Base-by-base conservation (phyloP, 2,113 vertebrate genomes). In the Atherinomorus stipes region DNA sequence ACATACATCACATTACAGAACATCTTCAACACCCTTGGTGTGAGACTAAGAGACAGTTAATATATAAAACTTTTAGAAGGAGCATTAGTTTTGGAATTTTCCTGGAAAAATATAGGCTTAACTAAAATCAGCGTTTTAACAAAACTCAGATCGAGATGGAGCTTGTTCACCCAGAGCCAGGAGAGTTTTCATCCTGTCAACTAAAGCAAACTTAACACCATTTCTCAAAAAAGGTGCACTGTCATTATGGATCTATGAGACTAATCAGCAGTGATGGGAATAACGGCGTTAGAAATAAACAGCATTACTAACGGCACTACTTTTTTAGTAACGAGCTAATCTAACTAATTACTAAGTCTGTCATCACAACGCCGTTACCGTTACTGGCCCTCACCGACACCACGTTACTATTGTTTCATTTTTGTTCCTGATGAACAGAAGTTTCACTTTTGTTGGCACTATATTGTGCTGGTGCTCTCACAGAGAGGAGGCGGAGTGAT, bases 141-240 rank as follows among this genome's bases (percentile, higher is more conserved):
- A 72, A 83, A 75, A 22, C 12, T 25, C 0, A 11, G 3, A 40
- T 45, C 28, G 40, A 47, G 50, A 21, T n/a, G 34, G 50, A 40
- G 23, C 38, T 26, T 13, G 53, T 75, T 51, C 57, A 26, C 15
- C 19, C 58, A 11, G 45, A 56, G 34, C 18, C 56, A 3, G 71
- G 40, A 0, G 60, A 52, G 70, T 68, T 78, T 7, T 50, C 76
- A 47, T 54, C 53, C 64, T 34, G 64, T 84, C 85, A 78, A 71
- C 74, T 53, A 0, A 74, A 78, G 64, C 64, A 22, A 85, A 86
- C n/a, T 84, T 57, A 86, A 80, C 73, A 67, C 73, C 74, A 47
- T 78, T 76, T 64, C 49, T 83, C 66, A 78, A 53, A 66, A 68
- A 74, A 78, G 75, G 51, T 80, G 76, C 82, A 76, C 51, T 1